Conservation (phyloP, 2,888 invertebrate genomes). For the Cosmopolites sordidus region DNA sequence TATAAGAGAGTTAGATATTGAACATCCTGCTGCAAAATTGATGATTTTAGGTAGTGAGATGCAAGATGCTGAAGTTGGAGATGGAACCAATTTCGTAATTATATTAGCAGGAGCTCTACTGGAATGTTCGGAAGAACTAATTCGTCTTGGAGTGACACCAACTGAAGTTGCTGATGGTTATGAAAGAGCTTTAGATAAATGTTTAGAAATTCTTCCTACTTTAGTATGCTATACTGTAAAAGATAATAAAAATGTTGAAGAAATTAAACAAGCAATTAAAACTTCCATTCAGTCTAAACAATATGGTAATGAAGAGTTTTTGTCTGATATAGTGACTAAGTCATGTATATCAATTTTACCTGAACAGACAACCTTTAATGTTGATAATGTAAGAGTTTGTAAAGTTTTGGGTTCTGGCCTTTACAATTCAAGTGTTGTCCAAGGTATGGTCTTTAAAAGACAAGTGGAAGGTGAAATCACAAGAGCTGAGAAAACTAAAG, state of each 20-base stretch:
- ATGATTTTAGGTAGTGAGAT: slow-evolving; percentile 95
- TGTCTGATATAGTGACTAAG: slow-evolving; percentile 78
- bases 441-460: slow-evolving; percentile 96
- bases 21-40: slow-evolving; percentile 97
- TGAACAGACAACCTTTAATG: slow-evolving; percentile 86
- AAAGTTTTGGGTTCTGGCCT: slow-evolving; percentile 87
- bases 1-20: slow-evolving; percentile 90
- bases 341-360: slow-evolving; percentile 88
- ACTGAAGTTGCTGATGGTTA: slow-evolving; percentile 95
- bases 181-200: slow-evolving; percentile 84
- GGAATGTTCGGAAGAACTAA: slow-evolving; percentile 86
- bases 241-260: slow-evolving; percentile 59
- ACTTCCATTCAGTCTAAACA: slow-evolving; percentile 96
- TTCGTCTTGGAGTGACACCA: slow-evolving; percentile 93
- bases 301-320: slow-evolving; percentile 92
- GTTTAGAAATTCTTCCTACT: slow-evolving; percentile 83
- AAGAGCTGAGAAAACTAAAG: slow-evolving; percentile 73
- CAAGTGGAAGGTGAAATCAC: slow-evolving; percentile 89
- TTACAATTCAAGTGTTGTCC: slow-evolving; percentile 56
- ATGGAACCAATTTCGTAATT: slow-evolving; percentile 98
- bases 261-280: slow-evolving; percentile 70
- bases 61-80: slow-evolving; percentile 98
- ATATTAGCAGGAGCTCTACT: slow-evolving; percentile 90
- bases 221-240: slow-evolving; percentile 76
- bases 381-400: slow-evolving; percentile 94